Evolutionary conservation across 2,888 invertebrate species (phyloP).

Genomic region (Lepidonotus clava): DNA sequence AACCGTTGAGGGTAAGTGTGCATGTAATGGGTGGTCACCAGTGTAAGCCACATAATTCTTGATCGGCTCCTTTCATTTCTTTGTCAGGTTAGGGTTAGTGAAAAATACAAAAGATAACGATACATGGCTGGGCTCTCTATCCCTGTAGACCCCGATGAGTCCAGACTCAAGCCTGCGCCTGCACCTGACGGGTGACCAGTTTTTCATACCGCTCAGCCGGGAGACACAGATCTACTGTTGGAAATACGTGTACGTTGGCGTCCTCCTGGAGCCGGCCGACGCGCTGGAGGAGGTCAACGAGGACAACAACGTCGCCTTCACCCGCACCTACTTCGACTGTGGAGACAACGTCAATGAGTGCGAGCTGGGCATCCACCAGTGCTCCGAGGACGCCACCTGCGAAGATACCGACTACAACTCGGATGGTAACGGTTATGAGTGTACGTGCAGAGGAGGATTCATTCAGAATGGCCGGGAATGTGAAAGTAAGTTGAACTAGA

Average conservation of each 20-base stretch:
- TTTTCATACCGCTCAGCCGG: conserved; percentile 49
- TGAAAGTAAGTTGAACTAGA: not conserved
- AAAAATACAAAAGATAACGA: too few species aligned
- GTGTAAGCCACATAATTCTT: too few species aligned
- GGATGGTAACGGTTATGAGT: not conserved
- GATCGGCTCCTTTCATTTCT: too few species aligned
- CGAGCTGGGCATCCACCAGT: conserved; percentile 8
- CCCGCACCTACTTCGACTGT: conserved; percentile 51
- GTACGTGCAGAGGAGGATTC: not conserved
- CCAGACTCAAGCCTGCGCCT: not conserved
- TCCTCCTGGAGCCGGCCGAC: conserved; percentile 33
- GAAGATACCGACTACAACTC: not conserved
- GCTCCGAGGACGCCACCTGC: conserved; percentile 1
- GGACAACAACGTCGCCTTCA: conserved; percentile 54
- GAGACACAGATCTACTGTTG: conserved; percentile 58
- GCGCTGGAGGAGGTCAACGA: conserved; percentile 56
- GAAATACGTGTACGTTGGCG: conserved; percentile 53
- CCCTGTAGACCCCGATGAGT: not conserved
- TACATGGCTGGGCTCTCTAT: too few species aligned
- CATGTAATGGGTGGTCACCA: too few species aligned
- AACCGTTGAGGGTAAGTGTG: too few species aligned
- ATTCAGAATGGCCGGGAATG: not conserved
- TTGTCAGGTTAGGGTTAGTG: too few species aligned
- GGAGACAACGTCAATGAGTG: conserved; percentile 50
- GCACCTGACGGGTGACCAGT: not conserved